phyloP scores from a whole-genome alignment of 1,140 invertebrate genomes.

The Drosophila hydei region DNA sequence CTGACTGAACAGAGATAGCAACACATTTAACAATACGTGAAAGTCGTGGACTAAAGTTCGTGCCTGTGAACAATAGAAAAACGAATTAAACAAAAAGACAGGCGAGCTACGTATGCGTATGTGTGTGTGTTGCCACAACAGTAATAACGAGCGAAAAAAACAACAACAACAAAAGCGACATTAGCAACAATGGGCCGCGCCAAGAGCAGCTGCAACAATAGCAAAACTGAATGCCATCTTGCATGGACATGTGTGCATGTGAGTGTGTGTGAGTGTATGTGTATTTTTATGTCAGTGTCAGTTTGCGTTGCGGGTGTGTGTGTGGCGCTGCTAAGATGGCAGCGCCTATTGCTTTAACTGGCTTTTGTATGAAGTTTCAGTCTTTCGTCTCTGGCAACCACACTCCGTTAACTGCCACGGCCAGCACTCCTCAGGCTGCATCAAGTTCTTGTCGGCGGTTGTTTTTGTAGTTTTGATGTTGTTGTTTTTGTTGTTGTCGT shows the following conservation, averaged over 20 bases:
- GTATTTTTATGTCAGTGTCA: slow-evolving; percentile 12
- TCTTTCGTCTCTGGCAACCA: no score
- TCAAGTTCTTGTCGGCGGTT: slow-evolving; percentile 16
- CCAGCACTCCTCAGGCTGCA: slow-evolving; percentile 1
- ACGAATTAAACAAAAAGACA: slow-evolving; percentile 81
- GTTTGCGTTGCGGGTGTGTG: slow-evolving; percentile 10
- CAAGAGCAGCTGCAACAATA: slow-evolving; percentile 72
- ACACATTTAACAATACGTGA: slow-evolving; percentile 75
- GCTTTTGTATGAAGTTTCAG: slow-evolving; percentile 61
- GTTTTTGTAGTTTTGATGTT: slow-evolving; percentile 38
- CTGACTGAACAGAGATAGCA: slow-evolving; percentile 47
- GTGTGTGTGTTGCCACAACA: slow-evolving; percentile 36
- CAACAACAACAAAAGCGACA: slow-evolving; percentile 15
- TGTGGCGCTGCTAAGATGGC: slow-evolving; percentile 23
- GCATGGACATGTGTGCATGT: slow-evolving; percentile 10
- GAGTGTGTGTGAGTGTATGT: slow-evolving; percentile 8
- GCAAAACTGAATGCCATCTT: slow-evolving; percentile 62
- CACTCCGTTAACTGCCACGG: neutral
- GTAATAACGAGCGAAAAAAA: slow-evolving; percentile 40
- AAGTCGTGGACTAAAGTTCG: slow-evolving; percentile 78
- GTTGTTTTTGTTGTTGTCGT: slow-evolving; percentile 71
- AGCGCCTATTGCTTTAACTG: slow-evolving; percentile 72
- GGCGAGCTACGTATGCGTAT: slow-evolving; percentile 21
- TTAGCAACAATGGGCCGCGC: slow-evolving; percentile 40
- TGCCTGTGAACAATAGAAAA: slow-evolving; percentile 75